Conservation (phyloP, 2,888 invertebrate genomes). For the Sphaerophoria rueppellii region DNA sequence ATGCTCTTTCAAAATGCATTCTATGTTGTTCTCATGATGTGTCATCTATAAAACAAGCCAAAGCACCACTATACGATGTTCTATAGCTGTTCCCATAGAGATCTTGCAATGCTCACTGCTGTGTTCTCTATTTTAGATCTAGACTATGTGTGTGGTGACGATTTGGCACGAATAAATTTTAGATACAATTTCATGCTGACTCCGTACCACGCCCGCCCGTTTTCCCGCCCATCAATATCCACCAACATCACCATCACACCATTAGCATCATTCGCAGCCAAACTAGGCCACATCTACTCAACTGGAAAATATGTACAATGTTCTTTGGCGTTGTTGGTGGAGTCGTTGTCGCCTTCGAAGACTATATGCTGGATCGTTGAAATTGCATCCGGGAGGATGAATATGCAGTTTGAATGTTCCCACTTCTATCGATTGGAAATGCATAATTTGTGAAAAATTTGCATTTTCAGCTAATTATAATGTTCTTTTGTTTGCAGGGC, state of each 20-base stretch:
- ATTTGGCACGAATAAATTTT: slow-evolving; percentile 69
- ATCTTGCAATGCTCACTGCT: slow-evolving; percentile 54
- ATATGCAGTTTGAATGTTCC: slow-evolving; percentile 51
- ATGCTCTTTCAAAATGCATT: slow-evolving; percentile 45
- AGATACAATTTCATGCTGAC: slow-evolving; percentile 68
- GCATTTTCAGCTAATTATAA: slow-evolving; percentile 16
- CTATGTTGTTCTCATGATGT: slow-evolving; percentile 28
- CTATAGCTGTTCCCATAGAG: slow-evolving; percentile 13
- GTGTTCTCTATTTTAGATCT: slow-evolving; percentile 58
- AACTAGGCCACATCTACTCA: slow-evolving; percentile 72
- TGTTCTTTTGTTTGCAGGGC: not conserved
- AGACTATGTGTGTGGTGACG: slow-evolving; percentile 67
- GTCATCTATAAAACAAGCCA: not conserved
- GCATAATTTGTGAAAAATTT: slow-evolving; percentile 4
- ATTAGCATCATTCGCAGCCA: slow-evolving; percentile 8
- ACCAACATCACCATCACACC: slow-evolving; percentile 24
- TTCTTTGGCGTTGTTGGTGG: slow-evolving; percentile 42
- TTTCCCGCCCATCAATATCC: not conserved
- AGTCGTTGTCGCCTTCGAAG: slow-evolving; percentile 16
- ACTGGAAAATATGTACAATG: slow-evolving; percentile 66
- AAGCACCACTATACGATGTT: slow-evolving; percentile 4
- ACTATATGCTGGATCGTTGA: slow-evolving; percentile 22
- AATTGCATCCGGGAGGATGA: slow-evolving; percentile 67
- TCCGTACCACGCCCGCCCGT: slow-evolving; percentile 24
- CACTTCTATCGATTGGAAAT: slow-evolving; percentile 37